Conservation (phyloP, 2,888 invertebrate species). For the Mythimna ferrago region DNA sequence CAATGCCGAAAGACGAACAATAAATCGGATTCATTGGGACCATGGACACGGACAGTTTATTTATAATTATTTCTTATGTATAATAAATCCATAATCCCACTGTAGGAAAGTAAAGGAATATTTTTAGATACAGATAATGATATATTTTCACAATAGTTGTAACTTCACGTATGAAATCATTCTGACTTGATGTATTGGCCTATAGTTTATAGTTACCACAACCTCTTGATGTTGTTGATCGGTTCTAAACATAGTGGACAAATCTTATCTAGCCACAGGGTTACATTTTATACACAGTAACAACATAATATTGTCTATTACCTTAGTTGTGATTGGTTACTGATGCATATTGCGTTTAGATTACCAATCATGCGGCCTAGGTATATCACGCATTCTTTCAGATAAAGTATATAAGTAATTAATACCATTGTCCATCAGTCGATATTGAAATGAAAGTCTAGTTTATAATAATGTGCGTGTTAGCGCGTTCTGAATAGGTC, state of each 20-base stretch:
- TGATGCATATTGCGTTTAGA: conserved; percentile 13
- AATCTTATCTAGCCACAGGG: conserved; percentile 23
- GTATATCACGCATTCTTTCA: conserved; percentile 37
- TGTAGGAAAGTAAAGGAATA: conserved; percentile 67
- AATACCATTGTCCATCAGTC: conserved; percentile 45
- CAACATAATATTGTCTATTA: conserved; percentile 3
- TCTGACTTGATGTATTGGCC: conserved; percentile 59
- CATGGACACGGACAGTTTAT: conserved; percentile 55
- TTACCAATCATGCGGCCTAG: conserved; percentile 49
- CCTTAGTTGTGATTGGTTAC: conserved; percentile 27
- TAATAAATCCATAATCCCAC: conserved; percentile 34
- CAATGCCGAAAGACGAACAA: conserved; percentile 61
- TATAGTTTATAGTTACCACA: conserved; percentile 57
- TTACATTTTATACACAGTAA: conserved; percentile 32
- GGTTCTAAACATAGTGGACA: conserved; percentile 21
- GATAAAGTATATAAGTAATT: conserved; percentile 17
- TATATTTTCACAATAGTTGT: conserved; percentile 73
- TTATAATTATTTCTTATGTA: conserved; percentile 59
- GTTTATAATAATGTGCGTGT: conserved; percentile 60
- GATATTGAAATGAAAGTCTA: conserved; percentile 47
- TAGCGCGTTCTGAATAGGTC: conserved; percentile 64
- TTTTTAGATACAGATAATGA: conserved; percentile 72
- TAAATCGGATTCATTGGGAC: conserved; percentile 67
- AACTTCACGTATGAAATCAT: conserved; percentile 35
- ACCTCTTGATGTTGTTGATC: conserved; percentile 41